These are phyloP conservation scores for Pomacea canaliculata DNA, from an alignment of 2,888 invertebrate genomes.

Conservation along the genomic window DNA sequence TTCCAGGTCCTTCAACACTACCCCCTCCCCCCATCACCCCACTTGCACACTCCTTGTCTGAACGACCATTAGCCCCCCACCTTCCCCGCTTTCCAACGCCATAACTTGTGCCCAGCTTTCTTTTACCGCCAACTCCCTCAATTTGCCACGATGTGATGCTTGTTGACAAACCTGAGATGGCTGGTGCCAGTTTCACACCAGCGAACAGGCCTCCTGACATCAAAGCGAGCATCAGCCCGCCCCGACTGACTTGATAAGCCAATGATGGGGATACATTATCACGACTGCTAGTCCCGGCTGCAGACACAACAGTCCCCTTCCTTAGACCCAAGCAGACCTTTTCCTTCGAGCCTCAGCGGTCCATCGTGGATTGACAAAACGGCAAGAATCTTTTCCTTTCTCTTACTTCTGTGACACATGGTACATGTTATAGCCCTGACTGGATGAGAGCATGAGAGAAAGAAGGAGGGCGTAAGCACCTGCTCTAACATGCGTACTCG, in stretches of 20 bases:
- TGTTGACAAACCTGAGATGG: slow-evolving; percentile 4
- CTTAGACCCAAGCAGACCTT: too few species aligned
- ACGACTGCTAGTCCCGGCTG: neutral
- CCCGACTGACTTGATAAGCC: neutral
- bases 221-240: neutral
- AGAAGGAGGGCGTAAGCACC: too few species aligned
- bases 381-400: too few species aligned
- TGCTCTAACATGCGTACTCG: too few species aligned
- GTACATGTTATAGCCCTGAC: too few species aligned
- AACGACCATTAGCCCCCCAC: neutral
- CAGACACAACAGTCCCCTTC: slow-evolving; percentile 5
- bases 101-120: neutral
- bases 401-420: too few species aligned
- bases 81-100: neutral
- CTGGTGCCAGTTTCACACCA: slow-evolving; percentile 16
- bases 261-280: slow-evolving; percentile 13
- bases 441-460: too few species aligned
- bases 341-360: too few species aligned
- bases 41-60: too few species aligned
- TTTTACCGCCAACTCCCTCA: neutral
- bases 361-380: too few species aligned
- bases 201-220: slow-evolving; percentile 5
- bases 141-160: slow-evolving; percentile 6
- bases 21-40: too few species aligned
- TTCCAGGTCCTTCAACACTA: too few species aligned